Evolutionary conservation across 2,797 vertebrate species (phyloP).

Genomic region (Oreonectes daqikongensis): DNA sequence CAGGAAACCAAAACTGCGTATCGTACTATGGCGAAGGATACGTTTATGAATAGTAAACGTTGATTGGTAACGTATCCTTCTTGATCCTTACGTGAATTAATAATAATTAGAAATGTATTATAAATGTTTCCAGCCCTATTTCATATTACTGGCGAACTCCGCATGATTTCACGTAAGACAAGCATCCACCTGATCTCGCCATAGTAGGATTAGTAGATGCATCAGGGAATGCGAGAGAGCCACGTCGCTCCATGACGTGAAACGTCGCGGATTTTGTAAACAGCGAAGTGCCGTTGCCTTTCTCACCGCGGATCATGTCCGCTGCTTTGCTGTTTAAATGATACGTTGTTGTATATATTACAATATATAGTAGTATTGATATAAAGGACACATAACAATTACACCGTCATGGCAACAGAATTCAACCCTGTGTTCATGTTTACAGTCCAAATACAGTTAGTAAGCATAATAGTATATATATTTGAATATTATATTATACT

Average conservation of each 20-base stretch:
- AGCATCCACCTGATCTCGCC: not conserved
- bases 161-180: not conserved
- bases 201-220: conserved; percentile 2
- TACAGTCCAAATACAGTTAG: not conserved
- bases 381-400: too few relatives aligned
- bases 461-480: too few relatives aligned
- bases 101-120: not conserved
- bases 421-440: not conserved
- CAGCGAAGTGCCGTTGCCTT: not conserved
- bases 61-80: not conserved
- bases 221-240: conserved; percentile 54
- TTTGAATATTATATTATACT: too few relatives aligned
- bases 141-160: not conserved
- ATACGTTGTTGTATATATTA: too few relatives aligned
- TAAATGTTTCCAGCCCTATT: not conserved
- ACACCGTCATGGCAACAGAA: too few relatives aligned
- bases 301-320: not conserved
- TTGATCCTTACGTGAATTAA: not conserved
- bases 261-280: conserved; percentile 59
- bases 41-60: not conserved
- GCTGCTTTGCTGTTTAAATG: too few relatives aligned
- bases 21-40: conserved; percentile 20
- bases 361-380: too few relatives aligned
- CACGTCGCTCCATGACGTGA: conserved; percentile 56
- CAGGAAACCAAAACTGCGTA: conserved; percentile 3